Evolutionary conservation across 2,888 invertebrate species (phyloP), one percentile per base, ranked within the genome.

Genomic region (Rotaria sp.): DNA sequence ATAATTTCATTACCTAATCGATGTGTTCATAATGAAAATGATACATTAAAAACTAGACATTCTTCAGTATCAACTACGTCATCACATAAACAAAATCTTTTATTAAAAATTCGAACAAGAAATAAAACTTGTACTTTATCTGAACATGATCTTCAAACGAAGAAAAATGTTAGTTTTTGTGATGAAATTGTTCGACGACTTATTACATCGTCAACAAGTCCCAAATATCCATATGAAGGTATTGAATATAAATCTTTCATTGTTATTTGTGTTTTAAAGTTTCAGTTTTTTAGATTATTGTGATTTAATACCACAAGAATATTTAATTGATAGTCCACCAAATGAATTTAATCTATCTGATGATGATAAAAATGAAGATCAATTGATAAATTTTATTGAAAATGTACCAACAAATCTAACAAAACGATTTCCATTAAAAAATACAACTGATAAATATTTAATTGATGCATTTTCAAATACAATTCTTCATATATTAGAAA

Each of bases 281-380:
- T 50, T 50, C 18, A 50, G n/a, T 50, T 13, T 15, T 50, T 41
- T 41, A 80, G 75, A 80, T 80, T 45, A 26, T 45, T 80, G n/a
- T 80, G 80, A 80, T 45, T 45, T 80, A n/a, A 11, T 80, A n/a
- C 45, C 45, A 45, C 26, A 26, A 10, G 80, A 80, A 80, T 45
- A 13, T 80, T 41, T 80, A 13, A 80, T 45, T 3, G 80, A 80
- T 45, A 80, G 80, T 80, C 80, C 80, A 13, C 80, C 80, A 35
- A 80, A 38, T 80, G 80, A 80, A 80, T 80, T 80, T 80, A 80
- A 80, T 80, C 18, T 80, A 45, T 80, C 80, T 3, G 80, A 80
- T 45, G 45, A 80, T 80, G 75, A 80, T 10, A 21, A 38, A 26
- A 26, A 26, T n/a, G 80, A 26, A 8, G 45, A 80, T 21, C 45